Percentiles rank a stretch among this genome's conserved stretches.
These are phyloP conservation scores for Danio rerio DNA, from an alignment of 2,113 vertebrate species.

Conservation along the genomic window GRCz12tu NC_133182.1:26046501-26047000, in stretches of 20 bases:
- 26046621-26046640: conserved; percentile 72
- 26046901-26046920: conserved; percentile 58
- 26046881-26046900: conserved; percentile 60
- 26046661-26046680: conserved; percentile 65
- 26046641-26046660: conserved; percentile 68
- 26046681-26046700: conserved; percentile 68
- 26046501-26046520: conserved; percentile 91
- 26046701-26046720: conserved; percentile 68
- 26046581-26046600: conserved; percentile 76
- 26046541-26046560: conserved; percentile 80
- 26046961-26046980: conserved; percentile 52
- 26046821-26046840: conserved; percentile 65
- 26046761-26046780: conserved; percentile 62
- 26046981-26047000: conserved; percentile 57
- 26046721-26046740: conserved; percentile 70
- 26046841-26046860: conserved; percentile 77
- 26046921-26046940: conserved; percentile 48
- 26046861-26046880: conserved; percentile 60
- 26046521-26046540: conserved; percentile 81
- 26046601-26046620: conserved; percentile 82
- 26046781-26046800: conserved; percentile 50
- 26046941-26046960: conserved; percentile 4
- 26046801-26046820: conserved; percentile 62
- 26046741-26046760: conserved; percentile 56
- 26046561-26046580: conserved; percentile 79